Evolutionary conservation across 2,113 vertebrate genomes (phyloP).

Genomic region (Bubo scandiacus): DNA sequence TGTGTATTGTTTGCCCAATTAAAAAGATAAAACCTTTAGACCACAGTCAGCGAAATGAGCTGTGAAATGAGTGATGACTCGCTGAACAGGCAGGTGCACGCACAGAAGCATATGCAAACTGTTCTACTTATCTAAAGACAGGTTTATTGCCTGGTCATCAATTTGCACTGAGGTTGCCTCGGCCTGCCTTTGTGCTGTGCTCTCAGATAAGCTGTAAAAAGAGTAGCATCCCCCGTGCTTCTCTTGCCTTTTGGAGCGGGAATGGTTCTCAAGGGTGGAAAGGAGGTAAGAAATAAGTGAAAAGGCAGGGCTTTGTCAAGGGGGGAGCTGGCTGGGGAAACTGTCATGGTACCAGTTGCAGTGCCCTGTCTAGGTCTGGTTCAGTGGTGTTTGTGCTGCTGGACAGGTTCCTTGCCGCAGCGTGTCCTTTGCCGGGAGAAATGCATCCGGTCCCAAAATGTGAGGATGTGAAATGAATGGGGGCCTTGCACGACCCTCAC

Average conservation of each 20-base stretch:
- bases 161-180: background rate
- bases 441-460: fast-evolving
- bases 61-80: constrained; percentile 60
- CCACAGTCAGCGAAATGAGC: constrained; percentile 52
- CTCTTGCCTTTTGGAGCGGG: background rate
- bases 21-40: constrained; percentile 54
- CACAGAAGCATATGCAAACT: constrained; percentile 33
- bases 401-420: background rate
- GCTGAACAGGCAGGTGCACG: constrained; percentile 37
- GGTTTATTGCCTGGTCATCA: constrained; percentile 50
- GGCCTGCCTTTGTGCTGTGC: background rate
- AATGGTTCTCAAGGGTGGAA: background rate
- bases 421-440: fast-evolving
- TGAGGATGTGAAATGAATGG: background rate
- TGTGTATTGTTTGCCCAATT: constrained; percentile 63
- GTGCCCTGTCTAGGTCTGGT: background rate
- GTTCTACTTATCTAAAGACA: constrained; percentile 30
- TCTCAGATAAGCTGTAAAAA: background rate
- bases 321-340: background rate
- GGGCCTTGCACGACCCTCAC: too few relatives aligned
- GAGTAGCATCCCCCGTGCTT: background rate
- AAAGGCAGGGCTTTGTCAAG: background rate
- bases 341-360: fast-evolving
- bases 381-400: background rate
- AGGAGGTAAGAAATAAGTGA: background rate